Conservation (phyloP, 2,888 invertebrate species). For the Diloba caeruleocephala region DNA sequence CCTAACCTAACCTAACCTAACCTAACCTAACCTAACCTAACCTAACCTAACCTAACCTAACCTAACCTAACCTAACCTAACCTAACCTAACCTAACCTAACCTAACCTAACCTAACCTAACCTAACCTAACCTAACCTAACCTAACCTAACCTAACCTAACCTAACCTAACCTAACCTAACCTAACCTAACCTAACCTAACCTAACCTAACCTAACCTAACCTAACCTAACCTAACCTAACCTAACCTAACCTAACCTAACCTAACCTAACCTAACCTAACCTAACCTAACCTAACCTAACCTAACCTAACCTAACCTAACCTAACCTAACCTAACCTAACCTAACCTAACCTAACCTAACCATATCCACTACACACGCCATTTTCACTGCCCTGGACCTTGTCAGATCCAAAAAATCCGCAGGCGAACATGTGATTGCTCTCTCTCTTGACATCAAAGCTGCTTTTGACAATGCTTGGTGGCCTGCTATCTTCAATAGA, state of each 20-base stretch:
- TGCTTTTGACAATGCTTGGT: no score
- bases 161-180: slow-evolving; percentile 14
- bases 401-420: no score
- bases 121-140: slow-evolving; percentile 24
- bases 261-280: slow-evolving; percentile 34
- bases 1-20: slow-evolving; percentile 19
- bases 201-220: slow-evolving; percentile 24
- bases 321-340: slow-evolving; percentile 33
- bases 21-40: slow-evolving; percentile 16
- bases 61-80: slow-evolving; percentile 19
- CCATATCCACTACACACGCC: slow-evolving; percentile 5
- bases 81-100: slow-evolving; percentile 20
- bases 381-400: no score
- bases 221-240: slow-evolving; percentile 19
- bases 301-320: slow-evolving; percentile 32
- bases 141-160: slow-evolving; percentile 26
- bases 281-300: slow-evolving; percentile 33
- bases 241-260: slow-evolving; percentile 30
- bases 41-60: slow-evolving; percentile 21
- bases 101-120: slow-evolving; percentile 20
- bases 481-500: no score
- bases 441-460: no score
- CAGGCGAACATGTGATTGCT: no score
- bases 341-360: slow-evolving; percentile 28
- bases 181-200: slow-evolving; percentile 17